These are phyloP conservation scores for Danaus melanippus DNA, from an alignment of 1,140 invertebrate species.

Conservation along the genomic window DNA sequence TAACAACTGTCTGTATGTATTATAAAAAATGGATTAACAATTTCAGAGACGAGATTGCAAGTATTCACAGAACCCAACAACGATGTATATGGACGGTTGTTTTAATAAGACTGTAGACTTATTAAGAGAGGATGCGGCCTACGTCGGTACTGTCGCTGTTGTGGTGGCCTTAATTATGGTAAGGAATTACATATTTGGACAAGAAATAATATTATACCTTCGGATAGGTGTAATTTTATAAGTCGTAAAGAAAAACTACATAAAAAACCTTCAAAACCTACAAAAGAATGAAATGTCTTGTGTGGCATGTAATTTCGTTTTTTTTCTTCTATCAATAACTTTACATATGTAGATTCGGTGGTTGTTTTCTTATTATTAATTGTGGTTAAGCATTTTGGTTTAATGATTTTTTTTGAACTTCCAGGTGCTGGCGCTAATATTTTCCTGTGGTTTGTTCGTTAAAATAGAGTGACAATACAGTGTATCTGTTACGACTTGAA, in stretches of 20 bases:
- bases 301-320: background rate
- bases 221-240: no score
- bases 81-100: conserved; percentile 82
- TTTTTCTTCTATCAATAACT: background rate
- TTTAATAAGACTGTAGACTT: conserved; percentile 78
- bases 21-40: background rate
- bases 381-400: no score
- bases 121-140: conserved; percentile 82
- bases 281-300: background rate
- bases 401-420: conserved; percentile 38
- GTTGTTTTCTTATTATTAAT: no score
- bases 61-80: conserved; percentile 73
- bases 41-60: conserved; percentile 77
- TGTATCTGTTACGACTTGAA: conserved; percentile 20
- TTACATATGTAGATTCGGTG: background rate
- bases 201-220: no score
- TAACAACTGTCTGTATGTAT: no score
- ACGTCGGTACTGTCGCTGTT: conserved; percentile 86
- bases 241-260: no score
- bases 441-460: conserved; percentile 81
- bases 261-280: background rate
- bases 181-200: conserved; percentile 13
- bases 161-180: conserved; percentile 88
- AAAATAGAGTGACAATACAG: conserved; percentile 76
- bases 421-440: conserved; percentile 81